phyloP scores from a whole-genome alignment of 2,113 vertebrate genomes.

The Panthera leo region DNA sequence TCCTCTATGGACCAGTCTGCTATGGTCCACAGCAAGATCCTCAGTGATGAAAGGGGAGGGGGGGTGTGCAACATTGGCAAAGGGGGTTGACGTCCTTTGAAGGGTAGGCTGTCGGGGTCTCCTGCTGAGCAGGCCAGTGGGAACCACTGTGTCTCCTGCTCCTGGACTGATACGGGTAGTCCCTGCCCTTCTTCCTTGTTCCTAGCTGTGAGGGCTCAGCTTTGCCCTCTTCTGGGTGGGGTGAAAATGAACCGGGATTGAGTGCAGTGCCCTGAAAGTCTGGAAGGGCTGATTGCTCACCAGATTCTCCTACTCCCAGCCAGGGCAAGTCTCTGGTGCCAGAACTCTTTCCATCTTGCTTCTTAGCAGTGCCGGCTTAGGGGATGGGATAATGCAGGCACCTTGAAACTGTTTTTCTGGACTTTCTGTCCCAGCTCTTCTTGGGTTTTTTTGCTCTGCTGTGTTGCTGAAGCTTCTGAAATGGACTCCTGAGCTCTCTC shows the following conservation, averaged over 20 bases:
- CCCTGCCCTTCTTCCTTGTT: neutral
- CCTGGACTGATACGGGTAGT: neutral
- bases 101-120: neutral
- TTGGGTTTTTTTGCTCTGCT: neutral
- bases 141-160: neutral
- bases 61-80: neutral
- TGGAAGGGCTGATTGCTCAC: neutral
- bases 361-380: neutral
- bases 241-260: neutral
- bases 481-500: neutral
- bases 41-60: neutral
- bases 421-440: neutral
- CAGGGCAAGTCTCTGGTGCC: no score
- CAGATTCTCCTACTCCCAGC: neutral
- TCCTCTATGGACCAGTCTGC: neutral
- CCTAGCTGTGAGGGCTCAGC: neutral
- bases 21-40: neutral
- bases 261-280: neutral
- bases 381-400: neutral
- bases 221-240: neutral
- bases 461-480: neutral
- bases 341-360: neutral
- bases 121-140: neutral
- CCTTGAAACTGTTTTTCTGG: neutral
- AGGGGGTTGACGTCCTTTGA: accelerated